Evolutionary conservation across 2,888 invertebrate genomes (phyloP).

Genomic region (Cephonodes hylas): DNA sequence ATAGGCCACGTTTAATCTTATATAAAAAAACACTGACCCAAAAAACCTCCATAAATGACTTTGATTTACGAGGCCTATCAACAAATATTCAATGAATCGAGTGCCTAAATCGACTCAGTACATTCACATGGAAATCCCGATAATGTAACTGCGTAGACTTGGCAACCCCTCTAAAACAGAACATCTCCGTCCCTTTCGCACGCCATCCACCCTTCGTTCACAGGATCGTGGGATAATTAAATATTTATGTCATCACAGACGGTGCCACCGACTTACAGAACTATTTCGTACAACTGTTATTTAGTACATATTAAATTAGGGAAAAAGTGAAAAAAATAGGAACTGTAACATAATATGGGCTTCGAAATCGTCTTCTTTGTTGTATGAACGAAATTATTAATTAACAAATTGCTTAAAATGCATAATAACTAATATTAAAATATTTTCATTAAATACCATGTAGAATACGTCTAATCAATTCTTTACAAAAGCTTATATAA

Average conservation of each 20-base stretch:
- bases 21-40: neutral
- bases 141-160: conserved; percentile 51
- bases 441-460: neutral
- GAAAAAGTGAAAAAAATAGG: neutral
- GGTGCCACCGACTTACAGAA: conserved; percentile 28
- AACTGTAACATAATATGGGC: neutral
- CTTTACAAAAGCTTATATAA: no score
- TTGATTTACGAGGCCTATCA: neutral
- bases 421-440: neutral
- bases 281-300: conserved; percentile 5
- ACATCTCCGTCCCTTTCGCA: conserved; percentile 60
- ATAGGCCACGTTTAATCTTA: neutral
- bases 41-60: neutral
- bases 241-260: conserved; percentile 71
- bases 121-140: conserved; percentile 58
- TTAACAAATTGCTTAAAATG: neutral
- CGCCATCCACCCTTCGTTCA: conserved; percentile 61
- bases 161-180: conserved; percentile 67
- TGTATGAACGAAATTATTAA: neutral
- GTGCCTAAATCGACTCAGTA: conserved; percentile 31
- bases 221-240: conserved; percentile 75
- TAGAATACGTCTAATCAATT: no score
- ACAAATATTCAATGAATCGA: conserved; percentile 22
- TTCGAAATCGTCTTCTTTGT: neutral
- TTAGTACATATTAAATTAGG: neutral